Evolutionary conservation across 2,113 vertebrate genomes (phyloP).

Genomic region (Chaetura pelagica): DNA sequence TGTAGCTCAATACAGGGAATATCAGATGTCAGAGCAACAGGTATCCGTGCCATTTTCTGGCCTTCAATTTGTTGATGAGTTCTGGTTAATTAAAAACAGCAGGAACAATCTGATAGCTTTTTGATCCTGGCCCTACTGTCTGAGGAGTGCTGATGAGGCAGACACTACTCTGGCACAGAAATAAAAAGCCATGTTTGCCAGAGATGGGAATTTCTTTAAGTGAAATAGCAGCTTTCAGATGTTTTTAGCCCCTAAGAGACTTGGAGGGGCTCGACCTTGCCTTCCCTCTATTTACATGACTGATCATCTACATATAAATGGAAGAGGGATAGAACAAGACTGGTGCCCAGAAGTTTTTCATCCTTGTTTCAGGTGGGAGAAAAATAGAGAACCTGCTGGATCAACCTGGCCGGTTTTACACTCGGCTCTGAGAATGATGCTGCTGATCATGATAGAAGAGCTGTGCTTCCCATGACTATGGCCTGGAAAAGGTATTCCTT

Average conservation of each 20-base stretch:
- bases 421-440: background rate
- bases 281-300: background rate
- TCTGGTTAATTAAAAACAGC: constrained; percentile 20
- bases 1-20: background rate
- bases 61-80: background rate
- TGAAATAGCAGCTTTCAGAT: background rate
- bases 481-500: background rate
- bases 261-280: background rate
- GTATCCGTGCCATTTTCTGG: background rate
- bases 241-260: background rate
- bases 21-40: background rate
- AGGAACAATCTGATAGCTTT: background rate
- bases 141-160: background rate
- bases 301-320: background rate
- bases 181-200: background rate
- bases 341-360: background rate
- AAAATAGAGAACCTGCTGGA: background rate
- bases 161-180: background rate
- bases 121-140: background rate
- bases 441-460: background rate
- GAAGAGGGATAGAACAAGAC: background rate
- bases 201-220: background rate
- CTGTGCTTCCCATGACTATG: background rate
- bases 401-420: background rate
- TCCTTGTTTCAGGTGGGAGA: background rate